These are phyloP conservation scores for Thamnaconus septentrionalis DNA, from an alignment of 2,113 vertebrate genomes.

Conservation along the genomic window DNA sequence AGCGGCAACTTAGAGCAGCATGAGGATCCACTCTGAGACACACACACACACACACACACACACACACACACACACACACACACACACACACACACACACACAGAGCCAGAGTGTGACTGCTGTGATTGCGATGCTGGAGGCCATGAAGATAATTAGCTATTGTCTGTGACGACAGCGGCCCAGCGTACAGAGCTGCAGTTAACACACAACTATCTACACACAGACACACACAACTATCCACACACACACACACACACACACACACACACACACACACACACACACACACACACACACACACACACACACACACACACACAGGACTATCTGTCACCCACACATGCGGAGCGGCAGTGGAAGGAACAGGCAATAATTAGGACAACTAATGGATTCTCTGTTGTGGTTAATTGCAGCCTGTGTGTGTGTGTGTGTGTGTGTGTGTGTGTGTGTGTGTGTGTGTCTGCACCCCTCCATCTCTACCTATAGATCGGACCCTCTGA, in stretches of 20 bases:
- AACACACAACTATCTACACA: not conserved
- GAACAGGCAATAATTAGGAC: conserved; percentile 69
- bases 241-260: conserved; percentile 22
- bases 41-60: no score
- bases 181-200: no score
- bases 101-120: no score
- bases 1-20: no score
- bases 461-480: not conserved
- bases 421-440: conserved; percentile 7
- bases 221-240: no score
- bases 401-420: conserved; percentile 70
- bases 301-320: not conserved
- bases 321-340: conserved; percentile 37
- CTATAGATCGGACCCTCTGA: no score
- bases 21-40: no score
- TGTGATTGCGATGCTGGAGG: no score
- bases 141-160: no score
- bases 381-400: conserved; percentile 67
- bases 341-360: conserved; percentile 37
- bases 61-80: no score
- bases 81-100: no score
- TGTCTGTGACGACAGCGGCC: no score
- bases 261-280: not conserved
- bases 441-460: not conserved
- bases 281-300: conserved; percentile 1